Evolutionary conservation across 2,113 vertebrate genomes (phyloP).

Genomic region (Passer domesticus): DNA sequence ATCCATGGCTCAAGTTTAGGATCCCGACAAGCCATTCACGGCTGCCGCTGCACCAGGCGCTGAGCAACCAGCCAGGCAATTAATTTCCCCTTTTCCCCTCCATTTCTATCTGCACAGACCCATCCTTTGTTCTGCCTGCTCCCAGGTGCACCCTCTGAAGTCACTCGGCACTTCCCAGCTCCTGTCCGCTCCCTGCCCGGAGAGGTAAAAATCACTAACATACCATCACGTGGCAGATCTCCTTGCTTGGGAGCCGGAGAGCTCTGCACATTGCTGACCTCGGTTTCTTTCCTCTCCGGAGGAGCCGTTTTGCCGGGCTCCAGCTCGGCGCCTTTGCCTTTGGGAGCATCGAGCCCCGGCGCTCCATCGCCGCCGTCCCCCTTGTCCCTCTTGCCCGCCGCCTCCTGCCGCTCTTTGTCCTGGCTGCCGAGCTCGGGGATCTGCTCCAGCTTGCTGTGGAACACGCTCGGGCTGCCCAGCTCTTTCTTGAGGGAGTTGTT

Average conservation of each 20-base stretch:
- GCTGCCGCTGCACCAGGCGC: not conserved
- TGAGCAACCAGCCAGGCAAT: not conserved
- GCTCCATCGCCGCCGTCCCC: not conserved
- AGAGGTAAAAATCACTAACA: constrained; percentile 70
- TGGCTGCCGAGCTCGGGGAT: constrained; percentile 62
- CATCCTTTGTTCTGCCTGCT: not conserved
- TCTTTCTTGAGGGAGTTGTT: constrained; percentile 29
- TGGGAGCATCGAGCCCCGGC: not conserved
- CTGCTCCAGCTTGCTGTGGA: constrained; percentile 73
- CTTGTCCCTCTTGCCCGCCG: not conserved
- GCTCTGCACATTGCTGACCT: constrained; percentile 58
- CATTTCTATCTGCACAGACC: rapidly evolving
- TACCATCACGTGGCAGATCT: constrained; percentile 72
- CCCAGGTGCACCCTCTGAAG: not conserved
- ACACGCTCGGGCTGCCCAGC: constrained; percentile 22
- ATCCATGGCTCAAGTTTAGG: rapidly evolving
- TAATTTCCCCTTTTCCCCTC: not conserved
- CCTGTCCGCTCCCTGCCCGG: constrained; percentile 5
- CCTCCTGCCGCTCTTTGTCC: constrained; percentile 53
- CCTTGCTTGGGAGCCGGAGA: constrained; percentile 41
- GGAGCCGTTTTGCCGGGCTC: constrained; percentile 51
- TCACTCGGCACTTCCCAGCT: not conserved
- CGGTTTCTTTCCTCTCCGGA: constrained; percentile 52
- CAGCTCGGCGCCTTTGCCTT: constrained; percentile 41
- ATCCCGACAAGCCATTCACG: not conserved